These are phyloP conservation scores for Temnothorax nylanderi DNA, from an alignment of 1,140 invertebrate species.

Conservation along the genomic window DNA sequence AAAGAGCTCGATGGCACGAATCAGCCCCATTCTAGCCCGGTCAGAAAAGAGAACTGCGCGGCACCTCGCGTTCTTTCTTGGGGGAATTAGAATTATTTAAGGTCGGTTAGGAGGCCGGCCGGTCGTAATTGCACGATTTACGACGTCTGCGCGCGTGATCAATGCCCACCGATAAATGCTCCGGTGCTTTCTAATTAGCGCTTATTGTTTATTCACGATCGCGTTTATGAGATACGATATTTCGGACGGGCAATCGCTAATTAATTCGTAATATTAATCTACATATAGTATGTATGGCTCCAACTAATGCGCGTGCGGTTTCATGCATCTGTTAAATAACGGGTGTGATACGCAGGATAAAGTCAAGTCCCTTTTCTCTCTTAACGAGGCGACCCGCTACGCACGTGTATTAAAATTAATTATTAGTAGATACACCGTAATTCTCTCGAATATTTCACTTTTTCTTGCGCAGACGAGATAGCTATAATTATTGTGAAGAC, in stretches of 20 bases:
- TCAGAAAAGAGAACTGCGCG: not conserved
- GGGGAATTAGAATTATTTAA: conserved; percentile 48
- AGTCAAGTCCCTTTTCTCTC: not conserved
- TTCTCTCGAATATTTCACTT: not conserved
- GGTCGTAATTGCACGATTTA: conserved; percentile 43
- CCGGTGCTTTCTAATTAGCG: conserved; percentile 29
- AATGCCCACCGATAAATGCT: not conserved
- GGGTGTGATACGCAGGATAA: conserved; percentile 21
- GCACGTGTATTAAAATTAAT: conserved; percentile 18
- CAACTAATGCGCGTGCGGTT: not conserved
- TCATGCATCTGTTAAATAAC: conserved; percentile 23
- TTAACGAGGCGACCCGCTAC: not conserved
- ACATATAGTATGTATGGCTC: not conserved
- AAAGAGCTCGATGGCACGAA: conserved; percentile 28
- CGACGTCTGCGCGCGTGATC: conserved; percentile 22
- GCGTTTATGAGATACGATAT: not conserved
- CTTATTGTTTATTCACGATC: conserved; percentile 9
- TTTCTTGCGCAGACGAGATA: not conserved
- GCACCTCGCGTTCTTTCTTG: not conserved
- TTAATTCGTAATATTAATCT: conserved; percentile 40
- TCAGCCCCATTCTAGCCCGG: not conserved
- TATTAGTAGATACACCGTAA: not conserved
- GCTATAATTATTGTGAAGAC: not conserved
- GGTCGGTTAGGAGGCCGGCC: conserved; percentile 6
- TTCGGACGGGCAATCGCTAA: not conserved